phyloP scores from a whole-genome alignment of 1,140 invertebrate genomes.

The Bombus polaris region DNA sequence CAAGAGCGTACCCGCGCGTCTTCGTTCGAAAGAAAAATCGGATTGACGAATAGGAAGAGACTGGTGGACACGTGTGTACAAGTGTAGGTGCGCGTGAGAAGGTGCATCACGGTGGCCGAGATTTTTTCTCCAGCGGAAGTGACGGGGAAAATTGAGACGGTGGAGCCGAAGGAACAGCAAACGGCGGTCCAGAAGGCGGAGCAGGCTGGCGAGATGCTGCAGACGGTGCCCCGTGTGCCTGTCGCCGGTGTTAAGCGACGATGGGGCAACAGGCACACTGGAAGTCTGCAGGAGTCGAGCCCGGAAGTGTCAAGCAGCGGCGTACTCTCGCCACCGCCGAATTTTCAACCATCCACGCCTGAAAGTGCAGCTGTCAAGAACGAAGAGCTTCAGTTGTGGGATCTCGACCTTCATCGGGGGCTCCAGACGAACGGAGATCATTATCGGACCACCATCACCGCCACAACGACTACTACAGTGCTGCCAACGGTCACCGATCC shows the following conservation, averaged over 20 bases:
- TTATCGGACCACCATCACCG: slow-evolving; percentile 57
- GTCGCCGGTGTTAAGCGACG: slow-evolving; percentile 76
- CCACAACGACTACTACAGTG: slow-evolving; percentile 53
- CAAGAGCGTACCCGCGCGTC: neutral
- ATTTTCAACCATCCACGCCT: slow-evolving; percentile 85
- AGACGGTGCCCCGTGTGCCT: slow-evolving; percentile 77
- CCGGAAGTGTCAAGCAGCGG: slow-evolving; percentile 79
- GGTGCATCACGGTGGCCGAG: neutral
- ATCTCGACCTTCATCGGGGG: slow-evolving; percentile 84
- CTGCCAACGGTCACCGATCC: slow-evolving; percentile 54
- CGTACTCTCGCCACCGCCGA: slow-evolving; percentile 75
- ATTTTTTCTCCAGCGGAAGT: slow-evolving; percentile 1
- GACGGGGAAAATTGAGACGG: slow-evolving; percentile 35
- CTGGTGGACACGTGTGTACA: neutral
- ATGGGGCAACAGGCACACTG: slow-evolving; percentile 69
- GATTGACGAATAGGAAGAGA: too few species aligned
- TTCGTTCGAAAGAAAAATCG: neutral
- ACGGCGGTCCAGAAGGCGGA: slow-evolving; percentile 43
- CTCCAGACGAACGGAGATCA: slow-evolving; percentile 61
- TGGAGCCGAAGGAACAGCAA: slow-evolving; percentile 40
- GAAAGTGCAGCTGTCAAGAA: slow-evolving; percentile 85
- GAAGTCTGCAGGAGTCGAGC: slow-evolving; percentile 83
- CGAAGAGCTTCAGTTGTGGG: slow-evolving; percentile 92
- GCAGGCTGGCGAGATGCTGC: slow-evolving; percentile 72
- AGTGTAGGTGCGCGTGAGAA: neutral